phyloP scores from a whole-genome alignment of 2,888 invertebrate species.

The Stomorhina lunata region DNA sequence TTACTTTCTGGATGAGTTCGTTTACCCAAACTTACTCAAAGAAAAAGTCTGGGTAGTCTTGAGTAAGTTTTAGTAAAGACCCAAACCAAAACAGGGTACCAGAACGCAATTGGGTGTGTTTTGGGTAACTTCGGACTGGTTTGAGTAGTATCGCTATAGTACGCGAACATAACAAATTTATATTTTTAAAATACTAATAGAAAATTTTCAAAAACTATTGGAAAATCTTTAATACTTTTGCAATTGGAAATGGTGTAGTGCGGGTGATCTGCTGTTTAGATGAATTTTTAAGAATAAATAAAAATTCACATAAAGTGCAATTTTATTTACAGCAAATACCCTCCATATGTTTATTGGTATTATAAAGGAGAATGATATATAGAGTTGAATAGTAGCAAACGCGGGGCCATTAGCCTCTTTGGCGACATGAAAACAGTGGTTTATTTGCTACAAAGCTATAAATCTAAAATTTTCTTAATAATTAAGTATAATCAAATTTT shows the following conservation, averaged over 20 bases:
- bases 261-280: slow-evolving; percentile 47
- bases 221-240: too few relatives aligned
- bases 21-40: too few relatives aligned
- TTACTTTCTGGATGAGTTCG: background rate
- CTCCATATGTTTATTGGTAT: background rate
- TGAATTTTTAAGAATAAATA: slow-evolving; percentile 30
- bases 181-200: too few relatives aligned
- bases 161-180: too few relatives aligned
- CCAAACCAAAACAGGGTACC: too few relatives aligned
- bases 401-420: slow-evolving; percentile 49
- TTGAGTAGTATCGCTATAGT: too few relatives aligned
- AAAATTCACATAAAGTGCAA: slow-evolving; percentile 30
- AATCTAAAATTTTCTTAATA: background rate
- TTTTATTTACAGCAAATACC: background rate
- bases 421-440: slow-evolving; percentile 13
- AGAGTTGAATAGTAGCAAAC: background rate
- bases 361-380: background rate
- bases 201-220: too few relatives aligned
- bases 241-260: too few relatives aligned
- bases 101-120: too few relatives aligned
- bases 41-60: too few relatives aligned
- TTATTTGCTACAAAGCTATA: background rate
- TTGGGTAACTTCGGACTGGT: too few relatives aligned
- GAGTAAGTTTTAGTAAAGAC: too few relatives aligned
- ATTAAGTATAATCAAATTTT: background rate